Conservation (phyloP, 2,888 invertebrate species). For the Gastrophysa polygoni region DNA sequence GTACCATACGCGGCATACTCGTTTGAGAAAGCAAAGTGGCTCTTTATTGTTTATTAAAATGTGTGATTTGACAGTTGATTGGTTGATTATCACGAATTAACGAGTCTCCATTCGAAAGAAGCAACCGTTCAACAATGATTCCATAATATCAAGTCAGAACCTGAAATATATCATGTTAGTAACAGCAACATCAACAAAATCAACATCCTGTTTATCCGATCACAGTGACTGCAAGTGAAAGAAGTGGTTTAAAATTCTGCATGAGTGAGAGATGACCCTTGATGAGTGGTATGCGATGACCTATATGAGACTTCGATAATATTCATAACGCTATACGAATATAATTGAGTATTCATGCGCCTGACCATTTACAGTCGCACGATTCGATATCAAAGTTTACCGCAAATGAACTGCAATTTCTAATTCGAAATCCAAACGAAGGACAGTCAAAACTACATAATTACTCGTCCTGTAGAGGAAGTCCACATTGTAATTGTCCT, state of each 20-base stretch:
- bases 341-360: background rate
- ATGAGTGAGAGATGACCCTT: constrained; percentile 1
- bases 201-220: constrained; percentile 9
- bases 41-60: too few species aligned
- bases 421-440: constrained; percentile 13
- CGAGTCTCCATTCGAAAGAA: too few species aligned
- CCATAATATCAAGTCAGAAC: too few species aligned
- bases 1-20: too few species aligned
- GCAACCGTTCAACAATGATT: too few species aligned
- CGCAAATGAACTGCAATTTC: constrained; percentile 19
- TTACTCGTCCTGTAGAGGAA: constrained; percentile 18
- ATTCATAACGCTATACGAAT: background rate
- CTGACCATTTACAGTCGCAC: background rate
- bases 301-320: constrained; percentile 10
- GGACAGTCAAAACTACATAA: constrained; percentile 25
- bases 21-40: too few species aligned
- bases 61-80: too few species aligned
- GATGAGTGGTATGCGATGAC: constrained; percentile 8
- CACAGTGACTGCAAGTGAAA: background rate
- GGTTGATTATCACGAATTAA: too few species aligned
- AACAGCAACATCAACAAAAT: background rate
- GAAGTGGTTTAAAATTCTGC: constrained; percentile 10
- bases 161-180: too few species aligned
- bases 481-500: constrained; percentile 22
- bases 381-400: constrained; percentile 15